These are phyloP conservation scores for Selene dorsalis DNA, from an alignment of 2,797 vertebrate species.

Conservation along the genomic window DNA sequence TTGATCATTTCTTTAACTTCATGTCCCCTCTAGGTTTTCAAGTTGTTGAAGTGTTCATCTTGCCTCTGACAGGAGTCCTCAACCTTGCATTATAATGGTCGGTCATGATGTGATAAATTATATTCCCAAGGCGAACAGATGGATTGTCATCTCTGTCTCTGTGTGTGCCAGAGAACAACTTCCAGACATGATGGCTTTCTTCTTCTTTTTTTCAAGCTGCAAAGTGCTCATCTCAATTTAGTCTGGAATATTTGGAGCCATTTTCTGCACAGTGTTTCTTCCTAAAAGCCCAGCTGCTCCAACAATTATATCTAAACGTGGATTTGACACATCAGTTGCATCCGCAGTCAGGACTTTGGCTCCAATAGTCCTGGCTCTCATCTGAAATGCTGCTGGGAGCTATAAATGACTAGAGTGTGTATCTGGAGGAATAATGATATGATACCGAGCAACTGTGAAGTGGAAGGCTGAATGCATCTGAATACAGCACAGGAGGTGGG, in stretches of 20 bases:
- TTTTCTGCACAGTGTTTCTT: conserved; percentile 28
- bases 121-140: background rate
- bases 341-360: conserved; percentile 53
- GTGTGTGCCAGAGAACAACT: background rate
- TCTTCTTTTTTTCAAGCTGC: background rate
- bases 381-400: conserved; percentile 43
- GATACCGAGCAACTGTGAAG: conserved; percentile 25
- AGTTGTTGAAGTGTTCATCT: conserved; percentile 24
- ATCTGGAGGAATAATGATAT: conserved; percentile 51
- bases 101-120: conserved; percentile 7
- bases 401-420: conserved; percentile 56
- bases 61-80: conserved; percentile 1
- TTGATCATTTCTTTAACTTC: conserved; percentile 19
- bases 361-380: conserved; percentile 43
- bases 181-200: background rate
- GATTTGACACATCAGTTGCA: conserved; percentile 57
- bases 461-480: conserved; percentile 40
- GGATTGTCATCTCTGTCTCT: background rate
- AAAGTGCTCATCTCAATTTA: conserved; percentile 20
- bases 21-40: conserved; percentile 8
- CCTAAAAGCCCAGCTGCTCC: conserved; percentile 68
- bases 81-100: conserved; percentile 25
- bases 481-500: conserved; percentile 20
- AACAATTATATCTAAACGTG: conserved; percentile 59
- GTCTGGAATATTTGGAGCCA: conserved; percentile 26